phyloP scores from a whole-genome alignment of 2,113 vertebrate species.

The Hippocampus comes region DNA sequence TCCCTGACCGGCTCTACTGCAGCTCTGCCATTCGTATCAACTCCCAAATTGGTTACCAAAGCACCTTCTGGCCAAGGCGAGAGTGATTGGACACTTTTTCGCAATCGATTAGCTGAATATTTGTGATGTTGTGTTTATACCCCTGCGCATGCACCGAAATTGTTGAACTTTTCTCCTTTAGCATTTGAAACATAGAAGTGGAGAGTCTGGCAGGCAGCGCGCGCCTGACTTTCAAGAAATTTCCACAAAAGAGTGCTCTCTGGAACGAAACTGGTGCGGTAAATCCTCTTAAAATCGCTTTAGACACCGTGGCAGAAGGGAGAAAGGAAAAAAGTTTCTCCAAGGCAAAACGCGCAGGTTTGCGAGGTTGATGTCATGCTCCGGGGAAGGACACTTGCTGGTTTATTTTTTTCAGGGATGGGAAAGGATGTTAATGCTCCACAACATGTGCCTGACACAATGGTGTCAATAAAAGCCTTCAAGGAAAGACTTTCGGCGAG shows the following conservation, averaged over 20 bases:
- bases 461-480: conserved; percentile 22
- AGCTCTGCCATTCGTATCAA: background rate
- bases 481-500: conserved; percentile 12
- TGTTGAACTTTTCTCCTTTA: conserved; percentile 45
- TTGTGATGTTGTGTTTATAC: background rate
- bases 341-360: conserved; percentile 70
- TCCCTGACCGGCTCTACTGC: background rate
- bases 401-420: conserved; percentile 55
- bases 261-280: conserved; percentile 75
- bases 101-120: too few relatives aligned
- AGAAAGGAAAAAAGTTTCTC: conserved; percentile 68
- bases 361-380: conserved; percentile 66
- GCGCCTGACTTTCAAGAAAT: conserved; percentile 75
- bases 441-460: conserved; percentile 6
- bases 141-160: background rate
- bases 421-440: conserved; percentile 59
- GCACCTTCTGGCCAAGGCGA: background rate
- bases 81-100: background rate
- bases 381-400: conserved; percentile 63
- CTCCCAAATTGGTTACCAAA: background rate
- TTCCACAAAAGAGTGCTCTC: conserved; percentile 70
- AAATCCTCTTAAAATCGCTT: conserved; percentile 80
- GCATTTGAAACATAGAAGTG: conserved; percentile 33
- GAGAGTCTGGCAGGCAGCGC: conserved; percentile 50
- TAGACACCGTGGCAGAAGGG: conserved; percentile 65